Evolutionary conservation across 2,797 vertebrate species (phyloP).

Genomic region (Otus scops): DNA sequence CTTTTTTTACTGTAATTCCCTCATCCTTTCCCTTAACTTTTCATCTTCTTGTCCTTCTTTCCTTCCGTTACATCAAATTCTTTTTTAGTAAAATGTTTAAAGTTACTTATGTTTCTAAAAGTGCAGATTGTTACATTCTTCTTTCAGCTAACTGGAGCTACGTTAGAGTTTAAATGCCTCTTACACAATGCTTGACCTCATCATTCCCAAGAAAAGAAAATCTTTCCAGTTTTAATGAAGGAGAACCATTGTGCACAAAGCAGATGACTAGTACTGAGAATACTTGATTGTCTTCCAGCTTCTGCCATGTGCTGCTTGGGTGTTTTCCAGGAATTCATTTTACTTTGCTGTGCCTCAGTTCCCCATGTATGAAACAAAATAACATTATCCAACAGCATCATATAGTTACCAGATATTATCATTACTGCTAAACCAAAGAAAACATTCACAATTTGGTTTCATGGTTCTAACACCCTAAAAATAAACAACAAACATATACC

Average conservation of each 20-base stretch:
- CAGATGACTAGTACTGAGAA: constrained; percentile 34
- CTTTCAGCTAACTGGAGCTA: background rate
- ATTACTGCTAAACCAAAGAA: background rate
- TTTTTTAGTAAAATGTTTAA: background rate
- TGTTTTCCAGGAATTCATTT: constrained; percentile 22
- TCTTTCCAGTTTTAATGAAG: constrained; percentile 29
- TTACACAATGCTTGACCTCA: background rate
- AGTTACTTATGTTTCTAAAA: background rate
- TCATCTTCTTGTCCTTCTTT: background rate
- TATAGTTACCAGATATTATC: background rate
- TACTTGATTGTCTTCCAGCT: constrained; percentile 36
- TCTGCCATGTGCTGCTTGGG: constrained; percentile 29
- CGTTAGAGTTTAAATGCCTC: background rate
- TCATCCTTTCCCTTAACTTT: background rate
- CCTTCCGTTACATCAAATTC: background rate
- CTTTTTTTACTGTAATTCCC: background rate
- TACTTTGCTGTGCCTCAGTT: background rate
- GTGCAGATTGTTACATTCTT: background rate
- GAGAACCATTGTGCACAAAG: constrained; percentile 12
- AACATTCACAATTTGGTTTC: background rate
- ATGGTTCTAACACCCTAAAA: background rate
- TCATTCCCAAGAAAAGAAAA: constrained; percentile 1
- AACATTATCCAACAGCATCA: background rate
- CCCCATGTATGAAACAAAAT: background rate
- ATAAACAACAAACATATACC: background rate